phyloP scores from a whole-genome alignment of 2,113 vertebrate species.

The Colinus virginianus region DNA sequence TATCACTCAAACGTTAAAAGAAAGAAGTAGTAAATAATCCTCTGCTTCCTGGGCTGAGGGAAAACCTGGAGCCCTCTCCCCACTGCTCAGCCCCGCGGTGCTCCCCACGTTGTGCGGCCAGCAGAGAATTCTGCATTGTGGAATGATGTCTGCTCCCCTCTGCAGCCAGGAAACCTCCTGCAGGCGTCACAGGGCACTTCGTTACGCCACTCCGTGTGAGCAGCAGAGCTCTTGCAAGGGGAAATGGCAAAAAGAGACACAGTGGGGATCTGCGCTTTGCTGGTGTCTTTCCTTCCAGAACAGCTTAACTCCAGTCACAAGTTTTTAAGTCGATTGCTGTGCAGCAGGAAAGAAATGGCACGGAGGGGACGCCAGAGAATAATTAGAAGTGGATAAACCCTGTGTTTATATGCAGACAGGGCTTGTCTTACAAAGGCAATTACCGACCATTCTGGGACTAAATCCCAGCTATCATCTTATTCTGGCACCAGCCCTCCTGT shows the following conservation, averaged over 20 bases:
- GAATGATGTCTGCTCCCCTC: neutral
- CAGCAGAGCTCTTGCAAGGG: neutral
- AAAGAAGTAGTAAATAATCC: neutral
- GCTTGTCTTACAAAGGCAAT: slow-evolving; percentile 59
- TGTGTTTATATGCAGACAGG: slow-evolving; percentile 63
- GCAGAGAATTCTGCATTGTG: neutral
- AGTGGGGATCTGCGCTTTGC: neutral
- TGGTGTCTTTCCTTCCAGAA: neutral
- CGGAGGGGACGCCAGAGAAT: slow-evolving; percentile 43
- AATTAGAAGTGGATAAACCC: slow-evolving; percentile 54
- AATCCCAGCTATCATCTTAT: slow-evolving; percentile 48
- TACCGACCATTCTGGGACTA: slow-evolving; percentile 45
- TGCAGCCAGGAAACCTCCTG: neutral
- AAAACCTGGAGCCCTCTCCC: neutral
- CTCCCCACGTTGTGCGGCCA: neutral
- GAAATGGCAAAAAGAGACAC: neutral
- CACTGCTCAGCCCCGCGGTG: neutral
- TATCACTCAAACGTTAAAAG: neutral
- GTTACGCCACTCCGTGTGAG: neutral
- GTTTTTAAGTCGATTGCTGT: neutral
- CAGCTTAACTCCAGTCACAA: slow-evolving; percentile 18
- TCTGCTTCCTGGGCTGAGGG: neutral
- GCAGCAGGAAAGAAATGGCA: neutral
- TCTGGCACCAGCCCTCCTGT: slow-evolving; percentile 47
- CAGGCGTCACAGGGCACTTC: neutral